A percentile compares a stretch with the other conserved stretches of the same genome.
phyloP scores from a whole-genome alignment of 2,113 vertebrate genomes.

The Eudyptes chrysolophus region DNA sequence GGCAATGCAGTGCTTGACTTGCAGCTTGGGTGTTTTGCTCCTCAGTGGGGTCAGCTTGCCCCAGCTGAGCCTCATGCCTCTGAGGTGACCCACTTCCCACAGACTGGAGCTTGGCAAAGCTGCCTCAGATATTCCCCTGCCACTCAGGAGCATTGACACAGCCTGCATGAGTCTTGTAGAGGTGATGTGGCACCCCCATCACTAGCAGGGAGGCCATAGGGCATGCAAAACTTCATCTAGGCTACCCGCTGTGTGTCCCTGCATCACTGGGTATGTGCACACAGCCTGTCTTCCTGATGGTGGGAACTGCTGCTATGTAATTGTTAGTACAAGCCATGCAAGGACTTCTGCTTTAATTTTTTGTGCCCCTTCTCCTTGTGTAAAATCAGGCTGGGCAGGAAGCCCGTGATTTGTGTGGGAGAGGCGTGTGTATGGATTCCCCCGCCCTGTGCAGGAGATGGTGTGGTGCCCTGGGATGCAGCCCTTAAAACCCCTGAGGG shows the following conservation, averaged over 20 bases:
- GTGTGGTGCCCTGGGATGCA: constrained; percentile 22
- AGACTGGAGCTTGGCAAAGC: not conserved
- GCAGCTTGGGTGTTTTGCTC: not conserved
- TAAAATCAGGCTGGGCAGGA: not conserved
- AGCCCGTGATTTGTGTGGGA: not conserved
- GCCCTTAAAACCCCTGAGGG: constrained; percentile 38
- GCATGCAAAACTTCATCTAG: not conserved
- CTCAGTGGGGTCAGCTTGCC: not conserved
- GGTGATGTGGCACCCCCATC: fast-evolving
- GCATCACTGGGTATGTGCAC: fast-evolving
- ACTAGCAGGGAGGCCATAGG: not conserved
- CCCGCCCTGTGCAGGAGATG: not conserved
- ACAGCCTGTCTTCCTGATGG: not conserved
- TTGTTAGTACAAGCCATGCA: not conserved
- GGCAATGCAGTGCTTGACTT: not conserved
- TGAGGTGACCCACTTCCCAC: not conserved
- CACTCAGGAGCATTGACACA: not conserved
- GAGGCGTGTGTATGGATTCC: not conserved
- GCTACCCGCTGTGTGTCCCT: not conserved
- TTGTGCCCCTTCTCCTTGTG: not conserved
- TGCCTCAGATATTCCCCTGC: not conserved
- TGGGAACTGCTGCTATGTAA: not conserved
- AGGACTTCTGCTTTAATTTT: not conserved
- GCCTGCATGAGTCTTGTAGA: not conserved
- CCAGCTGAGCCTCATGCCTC: not conserved